phyloP scores from a whole-genome alignment of 2,888 invertebrate species.

The Eristalis tenax region DNA sequence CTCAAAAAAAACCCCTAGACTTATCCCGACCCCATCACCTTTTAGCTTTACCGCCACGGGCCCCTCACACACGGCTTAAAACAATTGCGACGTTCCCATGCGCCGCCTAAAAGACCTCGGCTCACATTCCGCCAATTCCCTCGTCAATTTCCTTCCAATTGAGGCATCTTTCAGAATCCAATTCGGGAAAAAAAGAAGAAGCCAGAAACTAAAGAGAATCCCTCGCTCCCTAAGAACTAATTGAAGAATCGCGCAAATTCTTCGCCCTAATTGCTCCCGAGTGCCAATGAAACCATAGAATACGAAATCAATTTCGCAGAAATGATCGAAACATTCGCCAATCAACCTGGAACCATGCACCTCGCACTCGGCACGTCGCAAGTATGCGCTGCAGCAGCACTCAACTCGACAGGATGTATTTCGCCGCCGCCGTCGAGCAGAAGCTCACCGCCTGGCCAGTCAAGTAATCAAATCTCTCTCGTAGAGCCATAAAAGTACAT shows the following conservation, averaged over 20 bases:
- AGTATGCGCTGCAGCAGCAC: constrained; percentile 1
- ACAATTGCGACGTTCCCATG: not conserved
- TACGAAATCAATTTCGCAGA: constrained; percentile 60
- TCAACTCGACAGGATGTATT: not conserved
- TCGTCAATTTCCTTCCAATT: not conserved
- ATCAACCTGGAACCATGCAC: constrained; percentile 47
- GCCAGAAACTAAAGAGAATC: not conserved
- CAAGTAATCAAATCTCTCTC: constrained; percentile 69
- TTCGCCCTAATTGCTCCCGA: constrained; percentile 65
- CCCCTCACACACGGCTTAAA: not conserved
- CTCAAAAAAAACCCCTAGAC: no score
- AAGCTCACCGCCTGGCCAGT: not conserved
- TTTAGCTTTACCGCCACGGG: no score
- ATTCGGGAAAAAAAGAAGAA: not conserved
- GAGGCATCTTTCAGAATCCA: not conserved
- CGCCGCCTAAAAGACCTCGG: not conserved
- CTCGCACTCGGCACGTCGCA: constrained; percentile 24
- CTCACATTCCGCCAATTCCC: not conserved
- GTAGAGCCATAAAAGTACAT: constrained; percentile 68
- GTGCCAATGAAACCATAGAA: constrained; percentile 68
- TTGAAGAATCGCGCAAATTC: constrained; percentile 59
- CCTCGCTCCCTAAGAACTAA: constrained; percentile 33
- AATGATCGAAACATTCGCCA: constrained; percentile 64
- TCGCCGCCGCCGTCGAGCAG: not conserved
- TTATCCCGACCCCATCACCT: no score